Base-by-base conservation (phyloP, 2,888 invertebrate genomes). In the Pollenia griseotomentosa region DNA sequence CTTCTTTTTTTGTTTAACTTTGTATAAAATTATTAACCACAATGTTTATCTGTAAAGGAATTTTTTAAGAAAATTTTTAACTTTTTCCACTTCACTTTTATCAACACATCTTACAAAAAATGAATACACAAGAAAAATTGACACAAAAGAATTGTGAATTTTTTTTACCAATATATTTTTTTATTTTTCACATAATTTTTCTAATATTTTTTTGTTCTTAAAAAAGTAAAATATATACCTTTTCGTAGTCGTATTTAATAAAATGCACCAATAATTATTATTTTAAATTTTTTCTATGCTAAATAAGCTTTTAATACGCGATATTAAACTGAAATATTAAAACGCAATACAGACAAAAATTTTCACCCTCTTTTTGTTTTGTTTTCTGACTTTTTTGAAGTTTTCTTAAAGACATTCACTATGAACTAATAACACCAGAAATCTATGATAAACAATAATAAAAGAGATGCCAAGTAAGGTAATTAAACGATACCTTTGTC, bases 91-190 rank as follows among this genome's bases (percentile, higher is more conserved):
- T 55, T 78, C 19, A 61, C 68, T 71, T 55, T 84, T 79, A 68
- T 68, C 19, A 82, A 70, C 53, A 66, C 61, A 61, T n/a, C 65
- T 33, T 70, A 70, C 68, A 68, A 79, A 59, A 61, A 3, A 23
- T 33, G 78, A 82, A 82, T 82, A 86, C 85, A 86, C 46, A 86
- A 79, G 63, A 83, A 86, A 83, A 78, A 19, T 71, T 12, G 48
- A 46, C 74, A 70, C 53, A 85, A 84, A 51, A 68, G 59, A 57
- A 61, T 84, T 71, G 46, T 11, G 70, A 63, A 71, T 65, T 63
- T 77, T 77, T 66, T 77, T 55, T 42, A 9, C 6, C 48, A 33
- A 61, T 8, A 33, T 9, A 19, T 51, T 63, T n/a, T 42, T 14
- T 14, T 48, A 51, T 5, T 68, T 53, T 40, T 33, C 5, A 16